These are phyloP conservation scores for Bombus sylvicola DNA, from an alignment of 1,140 invertebrate species.

Conservation along the genomic window DNA sequence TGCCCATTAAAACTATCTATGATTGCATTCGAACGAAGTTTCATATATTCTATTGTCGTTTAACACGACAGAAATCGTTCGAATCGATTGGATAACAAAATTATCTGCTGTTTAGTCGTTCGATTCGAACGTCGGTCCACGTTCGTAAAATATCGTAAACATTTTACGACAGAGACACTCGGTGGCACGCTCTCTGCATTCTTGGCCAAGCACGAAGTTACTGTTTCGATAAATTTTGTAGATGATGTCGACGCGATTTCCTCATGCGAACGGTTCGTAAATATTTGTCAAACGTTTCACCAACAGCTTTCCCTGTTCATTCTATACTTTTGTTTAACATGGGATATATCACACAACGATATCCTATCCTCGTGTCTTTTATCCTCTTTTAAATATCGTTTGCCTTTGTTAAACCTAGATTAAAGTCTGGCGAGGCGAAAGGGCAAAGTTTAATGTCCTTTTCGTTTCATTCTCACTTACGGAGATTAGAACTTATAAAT, in stretches of 20 bases:
- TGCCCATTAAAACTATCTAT: background rate
- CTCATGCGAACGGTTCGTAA: background rate
- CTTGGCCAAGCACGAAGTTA: background rate
- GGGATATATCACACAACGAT: background rate
- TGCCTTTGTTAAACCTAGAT: background rate
- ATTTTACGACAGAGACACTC: slow-evolving; percentile 29
- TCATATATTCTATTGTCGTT: background rate
- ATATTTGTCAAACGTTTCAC: slow-evolving; percentile 23
- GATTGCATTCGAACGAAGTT: too few relatives aligned
- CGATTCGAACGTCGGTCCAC: background rate
- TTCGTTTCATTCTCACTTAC: background rate
- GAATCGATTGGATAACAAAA: background rate
- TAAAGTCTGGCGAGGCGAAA: background rate
- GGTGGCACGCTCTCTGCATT: background rate
- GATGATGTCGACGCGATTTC: slow-evolving; percentile 18
- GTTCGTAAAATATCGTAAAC: slow-evolving; percentile 37
- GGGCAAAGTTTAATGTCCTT: background rate
- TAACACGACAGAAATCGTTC: background rate
- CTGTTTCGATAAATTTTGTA: slow-evolving; percentile 39
- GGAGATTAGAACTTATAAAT: slow-evolving; percentile 33
- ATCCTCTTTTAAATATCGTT: background rate
- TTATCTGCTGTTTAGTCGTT: slow-evolving; percentile 26
- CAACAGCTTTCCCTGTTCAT: background rate
- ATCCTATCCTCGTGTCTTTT: background rate
- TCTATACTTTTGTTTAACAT: background rate